Evolutionary conservation across 2,113 vertebrate genomes (phyloP), one percentile per base, ranked within the genome.

Genomic region (Australoheros scitulus): DNA sequence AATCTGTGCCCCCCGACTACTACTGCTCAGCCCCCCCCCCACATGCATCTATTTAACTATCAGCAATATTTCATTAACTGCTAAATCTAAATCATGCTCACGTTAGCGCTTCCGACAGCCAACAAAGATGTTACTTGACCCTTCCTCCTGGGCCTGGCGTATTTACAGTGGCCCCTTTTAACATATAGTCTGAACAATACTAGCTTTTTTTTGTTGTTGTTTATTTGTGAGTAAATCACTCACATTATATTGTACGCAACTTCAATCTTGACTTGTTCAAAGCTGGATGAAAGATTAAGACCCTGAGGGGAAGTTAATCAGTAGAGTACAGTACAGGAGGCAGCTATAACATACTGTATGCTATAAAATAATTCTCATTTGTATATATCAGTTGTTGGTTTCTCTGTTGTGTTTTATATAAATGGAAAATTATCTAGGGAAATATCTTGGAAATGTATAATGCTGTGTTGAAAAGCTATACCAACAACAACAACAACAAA

Each of bases 251-350:
- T 63, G 47, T 75, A 14, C 61, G 26, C 24, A 52, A 50, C 36
- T 61, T 78, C 29, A 52, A 11, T 56, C 41, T 68, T 76, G 56
- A 79, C 50, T 64, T 79, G 10, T 36, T 80, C 8, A 72, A 84
- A 88, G 64, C 29, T 77, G 77, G 82, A 70, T 11, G 29, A 90
- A 81, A 65, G 52, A 74, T 70, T 43, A 65, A 64, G 38, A 90
- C 81, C 89, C 92, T 91, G 91, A 93, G 91, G 88, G 89, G 82
- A 80, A 81, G 65, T 79, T 52, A 64, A 84, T 87, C 57, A 78
- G 76, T 55, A 72, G 64, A 81, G 38, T 88, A 91, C 87, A 89
- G 75, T 56, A 84, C 74, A 87, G 60, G 80, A 89, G 76, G 83
- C 80, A 91, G 79, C 82, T 78, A 88, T 79, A 41, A 86, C 80